phyloP scores from a whole-genome alignment of 2,797 vertebrate species.

The Peromyscus melanophrys region DNA sequence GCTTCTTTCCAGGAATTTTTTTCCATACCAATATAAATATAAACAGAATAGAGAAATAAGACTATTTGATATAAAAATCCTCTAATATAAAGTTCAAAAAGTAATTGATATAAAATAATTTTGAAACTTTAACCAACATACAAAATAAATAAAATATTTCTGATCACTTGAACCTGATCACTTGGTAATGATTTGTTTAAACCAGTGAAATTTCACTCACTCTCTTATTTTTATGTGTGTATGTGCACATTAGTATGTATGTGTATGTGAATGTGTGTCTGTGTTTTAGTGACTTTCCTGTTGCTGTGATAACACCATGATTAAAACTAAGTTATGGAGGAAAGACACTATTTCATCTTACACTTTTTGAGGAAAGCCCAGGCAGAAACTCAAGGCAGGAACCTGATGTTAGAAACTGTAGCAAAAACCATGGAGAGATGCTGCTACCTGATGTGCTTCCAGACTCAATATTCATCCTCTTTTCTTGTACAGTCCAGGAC shows the following conservation, averaged over 20 bases:
- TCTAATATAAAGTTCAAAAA: neutral
- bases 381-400: neutral
- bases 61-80: slow-evolving; percentile 17
- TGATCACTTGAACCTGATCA: neutral
- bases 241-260: neutral
- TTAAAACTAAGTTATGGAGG: neutral
- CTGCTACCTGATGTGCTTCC: neutral
- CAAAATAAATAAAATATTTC: neutral
- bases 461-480: neutral
- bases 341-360: neutral
- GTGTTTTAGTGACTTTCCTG: neutral
- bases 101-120: neutral
- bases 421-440: neutral
- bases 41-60: neutral
- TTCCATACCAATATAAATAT: neutral
- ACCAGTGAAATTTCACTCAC: neutral
- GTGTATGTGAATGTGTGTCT: neutral
- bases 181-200: neutral
- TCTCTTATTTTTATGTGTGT: neutral
- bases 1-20: neutral
- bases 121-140: neutral
- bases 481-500: neutral
- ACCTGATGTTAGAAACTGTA: neutral
- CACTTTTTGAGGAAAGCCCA: neutral
- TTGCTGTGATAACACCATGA: neutral